Evolutionary conservation across 2,113 vertebrate genomes (phyloP).

Genomic region (Neodontobutis hainanensis): DNA sequence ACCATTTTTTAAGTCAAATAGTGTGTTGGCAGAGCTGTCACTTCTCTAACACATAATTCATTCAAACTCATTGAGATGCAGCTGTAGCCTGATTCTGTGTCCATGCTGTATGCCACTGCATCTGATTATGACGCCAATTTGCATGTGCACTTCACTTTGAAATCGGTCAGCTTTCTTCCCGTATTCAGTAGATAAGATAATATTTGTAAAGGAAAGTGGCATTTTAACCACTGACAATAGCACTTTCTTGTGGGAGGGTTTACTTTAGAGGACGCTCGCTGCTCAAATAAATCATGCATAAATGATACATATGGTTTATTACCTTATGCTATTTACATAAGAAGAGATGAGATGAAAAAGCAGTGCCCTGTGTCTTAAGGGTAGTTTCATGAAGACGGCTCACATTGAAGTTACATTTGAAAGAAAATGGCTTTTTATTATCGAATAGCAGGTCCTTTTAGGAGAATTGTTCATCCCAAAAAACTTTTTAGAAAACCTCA

Average conservation of each 20-base stretch:
- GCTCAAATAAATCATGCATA: slow-evolving; percentile 5
- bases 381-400: not conserved
- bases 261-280: not conserved
- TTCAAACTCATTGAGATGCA: slow-evolving; percentile 4
- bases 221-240: slow-evolving; percentile 4
- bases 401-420: not conserved
- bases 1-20: not conserved
- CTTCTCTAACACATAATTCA: slow-evolving; percentile 1
- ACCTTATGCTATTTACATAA: not conserved
- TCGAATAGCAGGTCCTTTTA: too few species aligned
- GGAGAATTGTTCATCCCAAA: too few species aligned
- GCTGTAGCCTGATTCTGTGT: not conserved
- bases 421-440: not conserved
- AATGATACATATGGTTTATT: not conserved
- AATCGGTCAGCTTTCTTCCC: not conserved
- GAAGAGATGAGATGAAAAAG: not conserved
- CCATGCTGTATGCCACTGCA: not conserved
- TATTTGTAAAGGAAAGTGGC: not conserved
- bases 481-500: too few species aligned
- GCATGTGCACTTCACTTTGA: slow-evolving; percentile 3
- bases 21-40: slow-evolving; percentile 2
- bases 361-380: not conserved
- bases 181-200: not conserved
- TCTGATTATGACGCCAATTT: not conserved
- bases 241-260: not conserved